Conservation (phyloP, 1,140 invertebrate species). For the Acromyrmex heyeri region DNA sequence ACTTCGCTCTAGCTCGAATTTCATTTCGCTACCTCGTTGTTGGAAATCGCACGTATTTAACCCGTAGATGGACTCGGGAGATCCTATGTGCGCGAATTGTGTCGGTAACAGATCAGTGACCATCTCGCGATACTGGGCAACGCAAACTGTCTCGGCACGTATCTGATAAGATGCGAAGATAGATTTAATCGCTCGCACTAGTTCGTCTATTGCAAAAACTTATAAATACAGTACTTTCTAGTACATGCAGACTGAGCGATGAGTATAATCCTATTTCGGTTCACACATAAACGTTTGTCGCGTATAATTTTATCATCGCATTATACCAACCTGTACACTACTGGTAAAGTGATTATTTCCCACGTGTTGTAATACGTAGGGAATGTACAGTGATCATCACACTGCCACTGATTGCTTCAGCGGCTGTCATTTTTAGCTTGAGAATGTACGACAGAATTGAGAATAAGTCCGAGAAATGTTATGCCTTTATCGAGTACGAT, state of each 20-base stretch:
- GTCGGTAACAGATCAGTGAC: conserved; percentile 48
- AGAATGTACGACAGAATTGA: conserved; percentile 42
- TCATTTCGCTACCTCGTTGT: conserved; percentile 64
- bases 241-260: conserved; percentile 46
- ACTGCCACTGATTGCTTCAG: conserved; percentile 59
- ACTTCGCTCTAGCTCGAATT: conserved; percentile 52
- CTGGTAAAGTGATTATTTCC: conserved; percentile 54
- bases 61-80: conserved; percentile 16
- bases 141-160: neutral
- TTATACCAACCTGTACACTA: conserved; percentile 1
- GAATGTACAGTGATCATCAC: conserved; percentile 47
- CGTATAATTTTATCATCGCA: conserved; percentile 43
- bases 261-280: conserved; percentile 40
- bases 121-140: neutral
- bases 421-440: conserved; percentile 65
- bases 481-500: conserved; percentile 56
- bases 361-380: conserved; percentile 19
- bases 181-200: conserved; percentile 35
- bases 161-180: neutral
- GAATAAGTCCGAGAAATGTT: conserved; percentile 30
- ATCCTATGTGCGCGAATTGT: conserved; percentile 26
- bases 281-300: conserved; percentile 4
- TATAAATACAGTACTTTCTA: conserved; percentile 24
- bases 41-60: conserved; percentile 53
- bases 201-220: conserved; percentile 29